Evolutionary conservation across 1,140 invertebrate genomes (phyloP), one percentile per base, ranked within the genome.

Genomic region (Polyergus mexicanus): DNA sequence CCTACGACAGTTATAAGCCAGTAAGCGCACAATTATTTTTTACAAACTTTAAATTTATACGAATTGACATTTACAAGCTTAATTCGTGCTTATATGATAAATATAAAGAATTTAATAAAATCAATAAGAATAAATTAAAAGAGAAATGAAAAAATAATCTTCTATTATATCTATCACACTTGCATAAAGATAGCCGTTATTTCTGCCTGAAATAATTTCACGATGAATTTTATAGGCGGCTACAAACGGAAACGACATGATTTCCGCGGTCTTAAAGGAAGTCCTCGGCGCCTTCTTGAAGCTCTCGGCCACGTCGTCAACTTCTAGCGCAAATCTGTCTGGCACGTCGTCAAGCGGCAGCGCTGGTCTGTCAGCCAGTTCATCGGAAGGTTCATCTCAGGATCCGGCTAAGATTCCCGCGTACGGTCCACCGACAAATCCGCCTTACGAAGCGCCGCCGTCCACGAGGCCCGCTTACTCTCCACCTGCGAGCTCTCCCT

Each of bases 11-110:
- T 19, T 77, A 84, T 22, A 66, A 71, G 60, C 69, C 74, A 13
- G 91, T 92, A 71, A 92, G 91, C 74, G 22, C 16, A 19, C 3
- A 54, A 25, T 38, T 54, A 65, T 44, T 19, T 44, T 28, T 44
- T 44, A 28, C 41, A 1, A 58, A 19, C 11, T 60, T 47, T 75
- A 22, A 1, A 32, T 74, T 22, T 44, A 41, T 1, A 22, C 28
- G 0, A n/a, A 69, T 44, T 41, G 19, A 51, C 1, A 35, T 16
- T 54, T 35, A 60, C 10, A 44, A n/a, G 41, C 38, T 38, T 74
- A 54, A 58, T 25, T 62, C 25, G 13, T 16, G 25, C 6, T 25
- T 6, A 13, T 60, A 16, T 7, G 60, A n/a, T 4, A 54, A 75
- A 28, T 60, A 4, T 16, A 10, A 38, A 28, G 32, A 76, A 1